Base-by-base conservation (phyloP, 2,888 invertebrate species). In the Nephrotoma flavescens region DNA sequence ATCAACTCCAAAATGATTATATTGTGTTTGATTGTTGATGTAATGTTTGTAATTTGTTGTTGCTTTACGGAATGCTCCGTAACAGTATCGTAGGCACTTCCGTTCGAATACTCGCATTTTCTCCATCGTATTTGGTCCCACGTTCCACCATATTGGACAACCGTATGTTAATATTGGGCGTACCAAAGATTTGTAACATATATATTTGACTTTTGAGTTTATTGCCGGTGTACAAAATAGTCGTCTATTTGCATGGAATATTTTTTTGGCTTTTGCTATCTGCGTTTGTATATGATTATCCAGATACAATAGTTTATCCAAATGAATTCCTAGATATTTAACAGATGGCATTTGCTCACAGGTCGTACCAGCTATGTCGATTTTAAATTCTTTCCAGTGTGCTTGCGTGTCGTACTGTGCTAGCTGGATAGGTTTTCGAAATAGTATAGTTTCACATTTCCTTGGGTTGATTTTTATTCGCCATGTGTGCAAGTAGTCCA, bases 381-480 rank as follows among this genome's bases (percentile, higher is more conserved):
- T 47, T 7, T 9, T 2, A 9, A 47, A 12, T 11, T 47, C 4
- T 6, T 47, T 47, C 47, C 47, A 47, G 12, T 47, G 7, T 2
- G 2, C 1, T 11, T 47, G 7, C 6, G 47, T 47, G 7, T 47
- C 7, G 4, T 2, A 1, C 7, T 12, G 7, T 4, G 47, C 47
- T 4, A 11, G 47, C 12, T 47, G 47, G 4, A 4, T 1, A 11
- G 47, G 47, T 47, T 12, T 7, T 12, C 47, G 3, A 2, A 47
- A 47, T 6, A 47, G 41, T 0, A 87, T 85, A 4, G 87, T 85
- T 15, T 87, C 87, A 47, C 87, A 87, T 41, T 87, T 87, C 0
- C 47, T 15, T 4, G 41, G 9, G 47, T 87, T 87, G 4, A 87
- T 47, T 52, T 47, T 84, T 31, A 86, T 41, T 42, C 44, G 6